Evolutionary conservation across 2,113 vertebrate species (phyloP).

Genomic region (Lipophrys pholis): DNA sequence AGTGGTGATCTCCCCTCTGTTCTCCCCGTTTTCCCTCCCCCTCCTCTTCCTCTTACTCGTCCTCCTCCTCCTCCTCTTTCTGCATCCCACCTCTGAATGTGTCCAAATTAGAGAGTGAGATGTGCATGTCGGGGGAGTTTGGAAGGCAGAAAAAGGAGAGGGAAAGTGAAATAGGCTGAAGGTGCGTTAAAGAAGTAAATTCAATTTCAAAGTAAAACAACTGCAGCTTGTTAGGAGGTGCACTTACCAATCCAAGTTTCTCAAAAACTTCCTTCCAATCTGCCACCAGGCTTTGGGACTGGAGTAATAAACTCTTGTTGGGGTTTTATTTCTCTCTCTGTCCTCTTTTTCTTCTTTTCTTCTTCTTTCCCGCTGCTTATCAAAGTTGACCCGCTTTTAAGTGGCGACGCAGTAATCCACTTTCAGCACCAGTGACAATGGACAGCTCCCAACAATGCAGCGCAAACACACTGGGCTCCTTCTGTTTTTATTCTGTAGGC

Average conservation of each 20-base stretch:
- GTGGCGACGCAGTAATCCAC: slow-evolving; percentile 63
- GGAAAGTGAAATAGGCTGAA: slow-evolving; percentile 5
- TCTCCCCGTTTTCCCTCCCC: slow-evolving; percentile 38
- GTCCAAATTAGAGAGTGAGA: slow-evolving; percentile 51
- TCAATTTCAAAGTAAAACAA: slow-evolving; percentile 10
- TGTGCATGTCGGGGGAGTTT: slow-evolving; percentile 22
- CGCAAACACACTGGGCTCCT: slow-evolving; percentile 27
- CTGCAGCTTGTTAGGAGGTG: slow-evolving; percentile 5
- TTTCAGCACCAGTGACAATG: slow-evolving; percentile 76
- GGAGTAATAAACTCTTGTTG: slow-evolving; percentile 34
- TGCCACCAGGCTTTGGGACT: slow-evolving; percentile 27
- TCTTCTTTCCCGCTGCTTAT: slow-evolving; percentile 38
- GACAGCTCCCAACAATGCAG: slow-evolving; percentile 68
- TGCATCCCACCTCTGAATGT: slow-evolving; percentile 42
- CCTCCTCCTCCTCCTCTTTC: slow-evolving; percentile 27
- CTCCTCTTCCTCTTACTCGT: slow-evolving; percentile 24
- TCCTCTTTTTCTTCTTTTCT: slow-evolving; percentile 5
- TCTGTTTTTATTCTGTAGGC: slow-evolving; percentile 6
- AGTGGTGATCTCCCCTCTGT: slow-evolving; percentile 49
- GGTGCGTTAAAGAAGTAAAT: slow-evolving; percentile 27
- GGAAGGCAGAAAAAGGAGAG: slow-evolving; percentile 4
- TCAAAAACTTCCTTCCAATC: slow-evolving; percentile 52
- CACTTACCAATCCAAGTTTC: slow-evolving; percentile 48
- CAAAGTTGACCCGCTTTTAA: slow-evolving; percentile 44
- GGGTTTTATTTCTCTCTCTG: slow-evolving; percentile 16